phyloP scores from a whole-genome alignment of 2,888 invertebrate species.

The Kuschelorhynchus macadamiae region DNA sequence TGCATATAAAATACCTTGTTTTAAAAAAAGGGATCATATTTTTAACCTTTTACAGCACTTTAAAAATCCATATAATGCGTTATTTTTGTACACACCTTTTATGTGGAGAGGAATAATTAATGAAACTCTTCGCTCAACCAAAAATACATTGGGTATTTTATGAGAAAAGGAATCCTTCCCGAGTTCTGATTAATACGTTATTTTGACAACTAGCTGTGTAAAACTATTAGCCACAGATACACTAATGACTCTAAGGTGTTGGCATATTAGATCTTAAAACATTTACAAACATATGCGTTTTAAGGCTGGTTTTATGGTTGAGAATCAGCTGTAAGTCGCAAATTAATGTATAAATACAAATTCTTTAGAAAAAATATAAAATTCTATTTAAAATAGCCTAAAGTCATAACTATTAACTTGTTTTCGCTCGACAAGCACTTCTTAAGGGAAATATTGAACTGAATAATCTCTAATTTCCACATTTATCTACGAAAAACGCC shows the following conservation, averaged over 20 bases:
- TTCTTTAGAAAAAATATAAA: too few relatives aligned
- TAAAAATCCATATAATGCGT: too few relatives aligned
- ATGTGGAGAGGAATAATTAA: slow-evolving; percentile 29
- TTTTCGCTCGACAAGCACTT: too few relatives aligned
- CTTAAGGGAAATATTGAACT: too few relatives aligned
- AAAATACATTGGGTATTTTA: slow-evolving; percentile 42
- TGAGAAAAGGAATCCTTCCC: slow-evolving; percentile 37
- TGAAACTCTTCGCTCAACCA: slow-evolving; percentile 24
- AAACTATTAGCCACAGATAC: slow-evolving; percentile 67
- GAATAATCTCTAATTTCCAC: too few relatives aligned
- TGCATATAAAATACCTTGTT: too few relatives aligned
- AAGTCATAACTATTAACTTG: too few relatives aligned
- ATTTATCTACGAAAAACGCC: neutral
- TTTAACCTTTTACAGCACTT: neutral
- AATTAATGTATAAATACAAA: too few relatives aligned
- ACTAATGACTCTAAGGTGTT: slow-evolving; percentile 63
- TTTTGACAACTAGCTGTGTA: slow-evolving; percentile 68
- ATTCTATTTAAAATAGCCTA: too few relatives aligned
- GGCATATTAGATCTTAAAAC: slow-evolving; percentile 61
- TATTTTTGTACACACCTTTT: too few relatives aligned
- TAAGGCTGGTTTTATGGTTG: slow-evolving; percentile 15
- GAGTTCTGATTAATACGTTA: slow-evolving; percentile 68
- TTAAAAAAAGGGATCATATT: too few relatives aligned
- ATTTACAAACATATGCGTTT: neutral
- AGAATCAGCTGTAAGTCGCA: too few relatives aligned